phyloP scores from a whole-genome alignment of 2,797 vertebrate genomes.

The Lacerta viridis region DNA sequence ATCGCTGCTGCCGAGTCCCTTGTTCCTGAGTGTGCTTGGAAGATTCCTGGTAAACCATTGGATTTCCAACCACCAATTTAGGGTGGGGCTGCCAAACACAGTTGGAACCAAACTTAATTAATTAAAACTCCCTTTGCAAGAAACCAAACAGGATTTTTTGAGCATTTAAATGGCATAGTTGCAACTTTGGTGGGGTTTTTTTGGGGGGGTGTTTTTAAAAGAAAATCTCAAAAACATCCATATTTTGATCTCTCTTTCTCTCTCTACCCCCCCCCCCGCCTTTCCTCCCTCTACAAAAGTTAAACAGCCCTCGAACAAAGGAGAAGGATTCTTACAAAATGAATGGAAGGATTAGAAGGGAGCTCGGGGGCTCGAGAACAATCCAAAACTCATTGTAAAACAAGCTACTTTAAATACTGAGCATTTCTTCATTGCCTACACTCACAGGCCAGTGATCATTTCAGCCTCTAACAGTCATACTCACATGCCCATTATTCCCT shows the following conservation, averaged over 20 bases:
- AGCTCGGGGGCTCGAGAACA: neutral
- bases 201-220: neutral
- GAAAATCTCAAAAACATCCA: neutral
- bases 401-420: neutral
- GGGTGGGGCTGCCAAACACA: neutral
- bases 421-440: neutral
- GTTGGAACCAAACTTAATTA: neutral
- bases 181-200: neutral
- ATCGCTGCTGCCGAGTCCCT: neutral
- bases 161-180: neutral
- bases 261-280: too few species aligned
- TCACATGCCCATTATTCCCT: neutral
- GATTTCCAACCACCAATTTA: neutral
- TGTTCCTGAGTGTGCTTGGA: neutral
- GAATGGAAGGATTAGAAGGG: neutral
- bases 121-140: neutral
- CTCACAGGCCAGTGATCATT: neutral
- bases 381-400: neutral
- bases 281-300: neutral
- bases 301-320: neutral
- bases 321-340: neutral
- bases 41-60: neutral
- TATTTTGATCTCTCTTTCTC: neutral
- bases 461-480: neutral
- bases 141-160: neutral